Evolutionary conservation across 2,113 vertebrate species (phyloP).

Genomic region (Gracilinanus agilis): DNA sequence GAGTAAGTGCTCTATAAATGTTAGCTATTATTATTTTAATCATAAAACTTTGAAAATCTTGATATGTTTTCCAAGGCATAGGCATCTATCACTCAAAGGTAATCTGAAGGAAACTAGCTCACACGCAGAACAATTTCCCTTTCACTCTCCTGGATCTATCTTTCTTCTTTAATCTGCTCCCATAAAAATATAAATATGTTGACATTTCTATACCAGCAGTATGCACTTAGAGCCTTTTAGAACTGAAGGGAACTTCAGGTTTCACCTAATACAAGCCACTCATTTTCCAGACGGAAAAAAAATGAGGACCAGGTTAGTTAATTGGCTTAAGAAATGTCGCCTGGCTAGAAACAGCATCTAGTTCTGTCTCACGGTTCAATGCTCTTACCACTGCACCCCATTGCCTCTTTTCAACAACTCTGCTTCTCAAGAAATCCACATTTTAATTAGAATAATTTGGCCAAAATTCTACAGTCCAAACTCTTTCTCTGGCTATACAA

Average conservation of each 20-base stretch:
- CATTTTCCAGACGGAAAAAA: not conserved
- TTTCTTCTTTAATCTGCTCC: not conserved
- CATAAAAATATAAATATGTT: constrained; percentile 12
- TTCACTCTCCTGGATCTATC: not conserved
- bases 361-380: not conserved
- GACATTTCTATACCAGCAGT: not conserved
- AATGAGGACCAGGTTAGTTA: not conserved
- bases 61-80: not conserved
- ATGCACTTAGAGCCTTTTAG: not conserved
- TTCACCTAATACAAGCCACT: not conserved
- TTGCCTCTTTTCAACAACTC: not conserved
- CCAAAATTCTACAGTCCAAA: not conserved
- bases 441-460: not conserved
- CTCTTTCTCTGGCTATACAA: constrained; percentile 16
- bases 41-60: not conserved
- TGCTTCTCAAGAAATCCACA: constrained; percentile 17
- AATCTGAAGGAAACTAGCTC: not conserved
- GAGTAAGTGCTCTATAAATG: not conserved
- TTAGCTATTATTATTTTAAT: not conserved
- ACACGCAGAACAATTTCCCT: constrained; percentile 24
- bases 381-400: not conserved
- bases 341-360: not conserved
- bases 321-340: not conserved
- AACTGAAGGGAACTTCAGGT: not conserved
- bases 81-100: not conserved